A percentile compares a stretch with the other conserved stretches of the same genome.
Evolutionary conservation across 2,113 vertebrate species (phyloP).

Genomic region (Oryzias javanicus): DNA sequence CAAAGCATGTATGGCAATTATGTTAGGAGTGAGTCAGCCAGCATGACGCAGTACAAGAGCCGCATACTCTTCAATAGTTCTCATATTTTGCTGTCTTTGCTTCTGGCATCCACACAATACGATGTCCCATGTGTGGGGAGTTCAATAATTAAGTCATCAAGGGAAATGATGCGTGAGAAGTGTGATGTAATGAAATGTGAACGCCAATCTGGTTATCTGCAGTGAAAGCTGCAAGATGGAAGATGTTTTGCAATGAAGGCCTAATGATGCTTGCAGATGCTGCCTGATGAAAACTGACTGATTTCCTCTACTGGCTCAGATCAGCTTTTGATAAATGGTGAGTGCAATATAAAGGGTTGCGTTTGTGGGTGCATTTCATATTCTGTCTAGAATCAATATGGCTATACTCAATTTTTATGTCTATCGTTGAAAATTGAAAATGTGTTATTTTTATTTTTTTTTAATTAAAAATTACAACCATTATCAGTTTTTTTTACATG

Average conservation of each 20-base stretch:
- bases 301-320: constrained; percentile 32
- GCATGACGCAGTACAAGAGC: constrained; percentile 39
- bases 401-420: constrained; percentile 5
- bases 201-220: constrained; percentile 47
- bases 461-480: too few relatives aligned
- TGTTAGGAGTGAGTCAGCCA: background rate
- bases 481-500: too few relatives aligned
- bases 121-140: constrained; percentile 50
- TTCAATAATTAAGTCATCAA: constrained; percentile 32
- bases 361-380: constrained; percentile 22
- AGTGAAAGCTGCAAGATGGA: constrained; percentile 23
- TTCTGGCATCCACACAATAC: constrained; percentile 24
- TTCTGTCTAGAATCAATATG: constrained; percentile 18
- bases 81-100: constrained; percentile 34
- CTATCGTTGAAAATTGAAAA: too few relatives aligned
- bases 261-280: constrained; percentile 31
- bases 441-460: too few relatives aligned
- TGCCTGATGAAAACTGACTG: constrained; percentile 41
- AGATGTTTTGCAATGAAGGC: constrained; percentile 25
- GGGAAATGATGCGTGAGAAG: constrained; percentile 49
- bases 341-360: constrained; percentile 18
- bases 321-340: constrained; percentile 42
- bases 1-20: too few relatives aligned
- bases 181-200: constrained; percentile 49
- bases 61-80: constrained; percentile 34